Conservation (phyloP, 1,140 invertebrate genomes). For the Grapholita molesta region DNA sequence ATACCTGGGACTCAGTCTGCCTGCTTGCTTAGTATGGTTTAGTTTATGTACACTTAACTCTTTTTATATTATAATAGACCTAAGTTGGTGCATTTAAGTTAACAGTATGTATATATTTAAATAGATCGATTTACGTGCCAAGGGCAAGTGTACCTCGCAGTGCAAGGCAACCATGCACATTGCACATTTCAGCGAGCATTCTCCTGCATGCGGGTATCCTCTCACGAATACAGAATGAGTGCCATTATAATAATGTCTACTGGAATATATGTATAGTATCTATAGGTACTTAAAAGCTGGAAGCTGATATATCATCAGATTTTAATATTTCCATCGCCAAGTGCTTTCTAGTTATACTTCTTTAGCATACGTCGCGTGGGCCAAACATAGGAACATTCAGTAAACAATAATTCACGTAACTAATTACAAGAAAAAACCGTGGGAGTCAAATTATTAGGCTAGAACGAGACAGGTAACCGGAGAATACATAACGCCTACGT, state of each 20-base stretch:
- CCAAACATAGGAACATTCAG: not conserved
- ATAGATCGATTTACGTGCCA: slow-evolving; percentile 5
- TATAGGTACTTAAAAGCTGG: not conserved
- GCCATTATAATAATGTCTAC: not conserved
- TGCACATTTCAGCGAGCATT: not conserved
- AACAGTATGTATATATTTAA: not conserved
- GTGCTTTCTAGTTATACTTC: not conserved
- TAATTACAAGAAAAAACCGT: slow-evolving; percentile 10
- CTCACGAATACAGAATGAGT: not conserved
- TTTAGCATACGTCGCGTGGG: not conserved
- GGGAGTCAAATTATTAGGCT: not conserved
- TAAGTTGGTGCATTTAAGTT: not conserved
- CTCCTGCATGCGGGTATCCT: not conserved
- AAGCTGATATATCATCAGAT: too few relatives aligned
- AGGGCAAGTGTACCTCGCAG: not conserved
- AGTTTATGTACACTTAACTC: too few relatives aligned
- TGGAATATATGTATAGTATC: not conserved
- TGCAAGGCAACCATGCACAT: slow-evolving; percentile 5
- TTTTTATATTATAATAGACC: not conserved
- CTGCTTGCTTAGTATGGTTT: too few relatives aligned
- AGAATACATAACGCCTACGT: not conserved
- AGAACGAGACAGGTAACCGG: not conserved
- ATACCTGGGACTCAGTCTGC: too few relatives aligned
- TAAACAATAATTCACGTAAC: slow-evolving; percentile 9
- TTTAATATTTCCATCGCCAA: too few relatives aligned